A percentile compares a stretch with the other conserved stretches of the same genome.
These are phyloP conservation scores for Micropoecilia bifurca DNA, from an alignment of 2,797 vertebrate species.

Conservation along the genomic window DNA sequence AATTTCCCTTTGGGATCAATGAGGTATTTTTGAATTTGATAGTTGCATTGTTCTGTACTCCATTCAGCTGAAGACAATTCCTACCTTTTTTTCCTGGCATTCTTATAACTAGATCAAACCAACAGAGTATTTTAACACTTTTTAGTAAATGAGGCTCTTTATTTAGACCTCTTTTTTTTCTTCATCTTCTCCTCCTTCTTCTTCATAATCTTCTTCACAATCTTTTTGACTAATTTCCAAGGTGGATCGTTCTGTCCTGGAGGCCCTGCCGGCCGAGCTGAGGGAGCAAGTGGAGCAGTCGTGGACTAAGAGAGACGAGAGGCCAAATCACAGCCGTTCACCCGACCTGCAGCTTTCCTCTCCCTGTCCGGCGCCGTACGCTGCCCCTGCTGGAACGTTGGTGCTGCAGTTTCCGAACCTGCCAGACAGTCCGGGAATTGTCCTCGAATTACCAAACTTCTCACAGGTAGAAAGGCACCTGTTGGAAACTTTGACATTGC, in stretches of 20 bases:
- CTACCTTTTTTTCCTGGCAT: neutral
- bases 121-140: neutral
- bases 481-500: neutral
- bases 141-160: neutral
- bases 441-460: constrained; percentile 93
- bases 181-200: neutral
- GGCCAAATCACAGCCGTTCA: constrained; percentile 61
- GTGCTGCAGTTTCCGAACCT: constrained; percentile 91
- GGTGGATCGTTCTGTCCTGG: constrained; percentile 94
- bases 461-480: constrained; percentile 85
- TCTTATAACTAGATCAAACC: neutral
- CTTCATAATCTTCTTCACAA: neutral
- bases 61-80: neutral
- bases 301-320: constrained; percentile 78
- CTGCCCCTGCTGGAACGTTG: constrained; percentile 83
- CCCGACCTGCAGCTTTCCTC: constrained; percentile 63
- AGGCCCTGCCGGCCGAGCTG: constrained; percentile 91
- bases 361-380: constrained; percentile 67
- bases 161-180: neutral
- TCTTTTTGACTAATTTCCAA: constrained; percentile 48
- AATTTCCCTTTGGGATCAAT: neutral
- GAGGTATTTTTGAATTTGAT: no score
- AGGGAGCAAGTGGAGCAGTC: constrained; percentile 91
- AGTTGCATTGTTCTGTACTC: neutral
- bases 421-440: constrained; percentile 86